phyloP scores from a whole-genome alignment of 2,888 invertebrate species.

The Rapana venosa region DNA sequence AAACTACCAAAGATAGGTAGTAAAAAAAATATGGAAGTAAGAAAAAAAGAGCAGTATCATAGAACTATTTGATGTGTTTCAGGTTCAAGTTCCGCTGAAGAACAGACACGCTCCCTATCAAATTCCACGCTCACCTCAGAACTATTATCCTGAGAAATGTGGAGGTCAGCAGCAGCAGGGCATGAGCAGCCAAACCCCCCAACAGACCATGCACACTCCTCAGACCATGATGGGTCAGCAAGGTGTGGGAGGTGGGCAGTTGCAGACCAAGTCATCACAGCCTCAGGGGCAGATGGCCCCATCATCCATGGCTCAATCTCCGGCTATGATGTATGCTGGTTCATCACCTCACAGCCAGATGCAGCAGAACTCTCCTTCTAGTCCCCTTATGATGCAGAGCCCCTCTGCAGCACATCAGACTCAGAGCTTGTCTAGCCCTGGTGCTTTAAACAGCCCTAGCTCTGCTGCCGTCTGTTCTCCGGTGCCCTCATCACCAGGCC shows the following conservation, averaged over 20 bases:
- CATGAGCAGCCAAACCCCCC: constrained; percentile 37
- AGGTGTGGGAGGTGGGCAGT: constrained; percentile 41
- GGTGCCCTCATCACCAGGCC: constrained; percentile 55
- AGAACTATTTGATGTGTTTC: background rate
- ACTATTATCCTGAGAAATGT: constrained; percentile 49
- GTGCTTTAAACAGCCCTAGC: constrained; percentile 69
- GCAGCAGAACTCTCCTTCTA: constrained; percentile 67
- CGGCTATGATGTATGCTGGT: constrained; percentile 54
- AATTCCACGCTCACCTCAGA: constrained; percentile 66
- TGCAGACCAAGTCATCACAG: constrained; percentile 37
- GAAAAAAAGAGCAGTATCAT: background rate
- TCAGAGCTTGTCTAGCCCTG: constrained; percentile 67
- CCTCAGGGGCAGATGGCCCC: constrained; percentile 48
- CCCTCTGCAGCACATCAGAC: constrained; percentile 69
- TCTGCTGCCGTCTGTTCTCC: constrained; percentile 50
- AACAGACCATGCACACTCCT: constrained; percentile 36
- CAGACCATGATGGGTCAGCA: constrained; percentile 44
- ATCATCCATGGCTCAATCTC: constrained; percentile 23
- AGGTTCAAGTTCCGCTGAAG: constrained; percentile 69
- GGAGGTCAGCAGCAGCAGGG: constrained; percentile 39
- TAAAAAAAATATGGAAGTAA: background rate
- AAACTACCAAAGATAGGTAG: background rate
- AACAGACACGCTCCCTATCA: constrained; percentile 70
- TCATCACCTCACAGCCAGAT: constrained; percentile 56
- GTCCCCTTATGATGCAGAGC: constrained; percentile 64